These are phyloP conservation scores for Corythucha ciliata DNA, from an alignment of 2,888 invertebrate species.

Conservation along the genomic window DNA sequence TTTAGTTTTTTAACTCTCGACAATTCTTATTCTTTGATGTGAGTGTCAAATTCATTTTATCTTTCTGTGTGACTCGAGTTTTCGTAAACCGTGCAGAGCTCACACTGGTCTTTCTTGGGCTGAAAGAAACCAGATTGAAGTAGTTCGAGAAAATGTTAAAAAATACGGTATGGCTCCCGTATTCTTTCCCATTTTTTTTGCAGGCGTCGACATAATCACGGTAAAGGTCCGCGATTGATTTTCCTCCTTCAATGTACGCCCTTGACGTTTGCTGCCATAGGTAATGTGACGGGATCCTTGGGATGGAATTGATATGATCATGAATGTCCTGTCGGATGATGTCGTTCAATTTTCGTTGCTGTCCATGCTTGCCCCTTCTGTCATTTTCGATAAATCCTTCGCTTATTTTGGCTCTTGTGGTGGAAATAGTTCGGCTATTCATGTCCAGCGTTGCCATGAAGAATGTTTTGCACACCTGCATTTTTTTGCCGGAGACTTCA, in stretches of 20 bases:
- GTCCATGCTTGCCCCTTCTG: neutral
- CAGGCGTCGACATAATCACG: slow-evolving; percentile 5
- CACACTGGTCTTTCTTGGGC: slow-evolving; percentile 17
- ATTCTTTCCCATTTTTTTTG: neutral
- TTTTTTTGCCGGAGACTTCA: neutral
- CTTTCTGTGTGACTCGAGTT: neutral
- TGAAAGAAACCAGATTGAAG: slow-evolving; percentile 9
- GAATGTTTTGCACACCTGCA: slow-evolving; percentile 1
- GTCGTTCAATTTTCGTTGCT: slow-evolving; percentile 5
- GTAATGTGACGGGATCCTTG: slow-evolving; percentile 26
- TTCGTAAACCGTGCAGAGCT: slow-evolving; percentile 5
- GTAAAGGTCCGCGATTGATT: slow-evolving; percentile 7
- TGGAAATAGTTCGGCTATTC: neutral
- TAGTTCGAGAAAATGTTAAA: slow-evolving; percentile 13
- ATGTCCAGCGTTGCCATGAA: neutral
- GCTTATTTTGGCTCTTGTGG: neutral
- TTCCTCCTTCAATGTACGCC: slow-evolving; percentile 13
- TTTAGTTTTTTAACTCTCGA: no score
- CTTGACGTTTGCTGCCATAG: neutral
- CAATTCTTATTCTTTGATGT: no score
- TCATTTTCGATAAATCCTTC: neutral
- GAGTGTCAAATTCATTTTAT: neutral
- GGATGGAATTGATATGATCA: slow-evolving; percentile 14
- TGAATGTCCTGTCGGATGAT: neutral
- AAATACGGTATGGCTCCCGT: neutral